Base-by-base conservation (phyloP, 2,113 vertebrate genomes). In the Naja naja region DNA sequence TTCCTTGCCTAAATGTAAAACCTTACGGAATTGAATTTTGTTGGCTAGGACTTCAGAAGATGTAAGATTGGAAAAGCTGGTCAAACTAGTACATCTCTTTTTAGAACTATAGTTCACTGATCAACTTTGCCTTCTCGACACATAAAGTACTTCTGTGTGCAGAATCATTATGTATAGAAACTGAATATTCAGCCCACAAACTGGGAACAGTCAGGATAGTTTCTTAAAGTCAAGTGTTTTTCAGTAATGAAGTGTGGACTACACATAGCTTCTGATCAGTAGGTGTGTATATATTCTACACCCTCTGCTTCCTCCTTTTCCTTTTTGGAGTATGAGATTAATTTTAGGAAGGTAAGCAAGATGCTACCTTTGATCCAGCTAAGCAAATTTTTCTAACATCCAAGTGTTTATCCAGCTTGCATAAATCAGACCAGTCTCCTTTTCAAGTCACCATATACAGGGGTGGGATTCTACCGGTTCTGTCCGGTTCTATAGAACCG, bases 331-430 rank as follows among this genome's bases (percentile, higher is more conserved):
- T 69, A 39, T n/a, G 93, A 93, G 94, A 93, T 96, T 95, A 95
- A 90, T 96, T 96, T 93, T 58, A 54, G 91, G 93, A 96, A 94
- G 16, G 1, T 55, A 5, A 55, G 94, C 96, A 89, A 97, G 95
- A 96, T 95, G 91, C 94, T 2, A 95, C 90, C 91, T 97, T 88
- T 95, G 91, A 90, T 69, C 25, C 88, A 95, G 91, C 97, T 97
- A 97, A 96, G 96, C 93, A 95, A 54, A 74, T 94, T 0, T 27
- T 92, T 64, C 89, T 43, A 23, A 39, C 81, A 30, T 54, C 3
- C 23, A 89, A 96, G 90, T 97, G 96, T 97, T 98, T 98, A 96
- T 95, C 94, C 97, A 34, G 94, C 96, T 97, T 97, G 96, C 85
- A 52, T 97, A 96, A 92, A 90, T 94, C 94, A 93, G 90, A 95